Percentiles rank a stretch among this genome's conserved stretches.
These are phyloP conservation scores for Phylloscopus trochiloides DNA, from an alignment of 2,113 vertebrate genomes.

Conservation along the genomic window DNA sequence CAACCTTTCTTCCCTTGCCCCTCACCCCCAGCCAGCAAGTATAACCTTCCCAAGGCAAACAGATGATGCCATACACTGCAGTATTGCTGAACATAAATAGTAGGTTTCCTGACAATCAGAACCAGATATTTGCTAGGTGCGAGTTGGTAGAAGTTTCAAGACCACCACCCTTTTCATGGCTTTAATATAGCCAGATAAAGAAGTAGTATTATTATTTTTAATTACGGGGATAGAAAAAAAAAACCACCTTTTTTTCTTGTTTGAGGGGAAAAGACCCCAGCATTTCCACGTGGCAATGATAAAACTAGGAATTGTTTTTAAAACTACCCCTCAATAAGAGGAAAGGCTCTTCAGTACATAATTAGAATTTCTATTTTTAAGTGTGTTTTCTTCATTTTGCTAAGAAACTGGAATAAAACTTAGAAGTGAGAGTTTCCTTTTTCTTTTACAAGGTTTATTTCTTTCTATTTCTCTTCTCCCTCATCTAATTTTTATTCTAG, in stretches of 20 bases:
- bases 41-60: background rate
- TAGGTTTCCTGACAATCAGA: background rate
- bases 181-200: background rate
- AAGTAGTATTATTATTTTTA: background rate
- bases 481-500: background rate
- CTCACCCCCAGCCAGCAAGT: background rate
- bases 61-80: background rate
- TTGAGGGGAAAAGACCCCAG: rapidly evolving
- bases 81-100: background rate
- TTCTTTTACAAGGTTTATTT: background rate
- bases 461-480: background rate
- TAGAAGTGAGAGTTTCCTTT: background rate
- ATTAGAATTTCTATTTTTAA: background rate
- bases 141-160: background rate
- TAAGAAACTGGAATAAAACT: background rate
- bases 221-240: background rate
- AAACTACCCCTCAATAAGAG: background rate
- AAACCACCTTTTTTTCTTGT: background rate
- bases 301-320: background rate
- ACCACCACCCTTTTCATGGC: background rate
- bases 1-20: background rate
- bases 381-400: background rate
- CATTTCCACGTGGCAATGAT: background rate
- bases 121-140: background rate
- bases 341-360: background rate